Evolutionary conservation across 2,888 invertebrate species (phyloP), one percentile per base, ranked within the genome.

Genomic region (Noctua comes): DNA sequence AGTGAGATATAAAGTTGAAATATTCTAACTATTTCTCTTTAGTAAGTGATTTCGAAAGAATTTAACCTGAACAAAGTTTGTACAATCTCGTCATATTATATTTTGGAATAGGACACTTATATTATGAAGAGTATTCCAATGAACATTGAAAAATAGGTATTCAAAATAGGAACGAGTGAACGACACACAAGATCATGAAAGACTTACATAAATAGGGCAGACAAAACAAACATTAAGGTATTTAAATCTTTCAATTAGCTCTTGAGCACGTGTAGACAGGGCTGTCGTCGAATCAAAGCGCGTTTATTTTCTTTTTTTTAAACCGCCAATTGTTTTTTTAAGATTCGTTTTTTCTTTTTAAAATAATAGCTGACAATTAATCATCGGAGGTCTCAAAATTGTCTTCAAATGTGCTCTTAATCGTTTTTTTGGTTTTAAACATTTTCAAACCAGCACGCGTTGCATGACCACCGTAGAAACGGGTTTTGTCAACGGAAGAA

Each of bases 231-330:
- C 69, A 73, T 51, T 59, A 69, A 51, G 27, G 76, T 75, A 82
- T 80, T 88, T 85, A 77, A 86, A 91, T 89, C 86, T 89, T 86
- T 89, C 88, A 89, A 87, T 85, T 74, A 75, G 80, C 79, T 76
- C 72, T 66, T 83, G 46, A 78, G 80, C 77, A 83, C 65, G 77
- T 82, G 90, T 74, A 70, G 88, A 91, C 90, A 90, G 87, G 57
- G 31, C 85, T 90, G 90, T 91, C 90, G 75, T 88, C 88, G 85
- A 84, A 85, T 82, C 72, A 59, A 80, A 36, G 73, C 73, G 68
- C 64, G 80, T 89, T 87, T 80, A 79, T 86, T 86, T 88, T 86
- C 79, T 73, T 85, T 77, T 66, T 31, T 64, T 40, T 36, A 5
- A 5, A 40, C 40, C 40, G 7, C 7, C 40, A 40, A 40, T 40